Evolutionary conservation across 2,113 vertebrate species (phyloP).

Genomic region (Numida meleagris): DNA sequence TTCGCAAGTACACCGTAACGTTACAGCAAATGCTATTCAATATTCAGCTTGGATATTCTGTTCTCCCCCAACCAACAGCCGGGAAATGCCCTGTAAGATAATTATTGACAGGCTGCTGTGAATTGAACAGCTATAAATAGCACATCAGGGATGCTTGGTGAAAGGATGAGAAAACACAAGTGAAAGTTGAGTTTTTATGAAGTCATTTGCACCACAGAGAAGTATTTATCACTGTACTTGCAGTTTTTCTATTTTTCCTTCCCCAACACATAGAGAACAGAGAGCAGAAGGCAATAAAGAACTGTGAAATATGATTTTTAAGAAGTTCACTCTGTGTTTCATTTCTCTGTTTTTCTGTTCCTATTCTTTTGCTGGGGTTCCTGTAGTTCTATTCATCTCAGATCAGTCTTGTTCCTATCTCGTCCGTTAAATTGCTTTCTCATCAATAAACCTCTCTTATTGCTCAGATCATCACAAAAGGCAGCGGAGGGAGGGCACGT

Average conservation of each 20-base stretch:
- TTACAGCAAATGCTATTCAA: slow-evolving; percentile 23
- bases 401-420: background rate
- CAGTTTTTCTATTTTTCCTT: slow-evolving; percentile 45
- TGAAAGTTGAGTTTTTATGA: slow-evolving; percentile 26
- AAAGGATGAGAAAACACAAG: slow-evolving; percentile 54
- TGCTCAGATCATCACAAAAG: background rate
- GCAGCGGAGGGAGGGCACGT: fast-evolving
- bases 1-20: slow-evolving; percentile 18
- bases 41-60: slow-evolving; percentile 29
- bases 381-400: background rate
- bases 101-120: slow-evolving; percentile 37
- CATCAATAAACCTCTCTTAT: background rate
- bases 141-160: slow-evolving; percentile 21
- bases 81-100: slow-evolving; percentile 18
- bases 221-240: slow-evolving; percentile 24
- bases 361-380: background rate
- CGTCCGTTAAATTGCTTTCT: background rate
- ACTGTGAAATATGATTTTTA: slow-evolving; percentile 45
- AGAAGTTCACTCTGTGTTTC: background rate
- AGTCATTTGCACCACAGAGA: slow-evolving; percentile 36
- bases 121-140: slow-evolving; percentile 67
- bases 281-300: slow-evolving; percentile 39
- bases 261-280: slow-evolving; percentile 4
- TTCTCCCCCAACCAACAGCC: slow-evolving; percentile 31
- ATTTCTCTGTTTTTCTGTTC: slow-evolving; percentile 33